Evolutionary conservation across 2,888 invertebrate genomes (phyloP).

Genomic region (Drosophila ustulata): DNA sequence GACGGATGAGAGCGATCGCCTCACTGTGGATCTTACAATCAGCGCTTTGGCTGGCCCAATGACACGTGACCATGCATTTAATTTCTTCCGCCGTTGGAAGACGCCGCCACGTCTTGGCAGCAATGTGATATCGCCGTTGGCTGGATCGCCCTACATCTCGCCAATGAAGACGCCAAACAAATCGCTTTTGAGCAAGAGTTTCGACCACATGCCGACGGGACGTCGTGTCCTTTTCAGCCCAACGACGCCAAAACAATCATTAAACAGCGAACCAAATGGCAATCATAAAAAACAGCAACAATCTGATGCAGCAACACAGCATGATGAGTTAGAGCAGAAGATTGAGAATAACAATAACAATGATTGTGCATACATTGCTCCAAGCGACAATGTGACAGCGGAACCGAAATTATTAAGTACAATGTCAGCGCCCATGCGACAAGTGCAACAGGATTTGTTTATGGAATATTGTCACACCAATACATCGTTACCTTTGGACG

Average conservation of each 20-base stretch:
- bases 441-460: constrained; percentile 69
- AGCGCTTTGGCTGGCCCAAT: constrained; percentile 97
- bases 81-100: constrained; percentile 92
- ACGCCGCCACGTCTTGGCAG: constrained; percentile 89
- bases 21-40: constrained; percentile 90
- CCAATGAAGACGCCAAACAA: constrained; percentile 65
- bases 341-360: constrained; percentile 66
- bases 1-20: constrained; percentile 86
- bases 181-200: constrained; percentile 32
- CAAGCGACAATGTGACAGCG: neutral
- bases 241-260: constrained; percentile 15
- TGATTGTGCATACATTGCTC: constrained; percentile 28
- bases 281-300: constrained; percentile 51
- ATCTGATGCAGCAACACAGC: constrained; percentile 28
- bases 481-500: constrained; percentile 60
- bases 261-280: constrained; percentile 55
- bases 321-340: constrained; percentile 11
- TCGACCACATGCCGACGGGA: constrained; percentile 13
- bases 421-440: constrained; percentile 60
- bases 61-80: constrained; percentile 89
- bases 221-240: constrained; percentile 68
- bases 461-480: constrained; percentile 69
- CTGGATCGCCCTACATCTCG: constrained; percentile 69
- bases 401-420: constrained; percentile 2
- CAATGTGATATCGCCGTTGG: constrained; percentile 61